Evolutionary conservation across 2,888 invertebrate genomes (phyloP).

Genomic region (Phragmatobia fuliginosa): DNA sequence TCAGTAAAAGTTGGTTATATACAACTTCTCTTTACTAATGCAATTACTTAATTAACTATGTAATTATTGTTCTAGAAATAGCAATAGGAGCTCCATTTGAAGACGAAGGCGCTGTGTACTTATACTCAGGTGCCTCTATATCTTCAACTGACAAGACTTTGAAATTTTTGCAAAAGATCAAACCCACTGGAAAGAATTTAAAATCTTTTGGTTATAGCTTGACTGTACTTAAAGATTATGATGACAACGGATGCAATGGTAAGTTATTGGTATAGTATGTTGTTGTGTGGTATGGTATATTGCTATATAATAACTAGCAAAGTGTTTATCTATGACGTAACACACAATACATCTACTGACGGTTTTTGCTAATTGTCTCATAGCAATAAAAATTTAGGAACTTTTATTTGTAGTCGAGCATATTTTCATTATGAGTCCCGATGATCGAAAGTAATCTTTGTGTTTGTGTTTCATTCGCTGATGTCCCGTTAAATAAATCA

Average conservation of each 20-base stretch:
- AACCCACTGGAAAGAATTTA: background rate
- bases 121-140: constrained; percentile 64
- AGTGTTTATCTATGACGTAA: background rate
- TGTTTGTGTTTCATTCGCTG: background rate
- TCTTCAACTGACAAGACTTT: constrained; percentile 21
- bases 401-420: background rate
- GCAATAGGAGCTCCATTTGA: constrained; percentile 73
- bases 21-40: background rate
- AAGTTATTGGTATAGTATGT: too few relatives aligned
- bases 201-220: constrained; percentile 63
- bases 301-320: background rate
- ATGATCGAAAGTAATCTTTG: background rate
- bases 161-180: constrained; percentile 44
- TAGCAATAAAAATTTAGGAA: background rate
- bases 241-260: constrained; percentile 70
- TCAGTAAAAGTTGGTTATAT: background rate
- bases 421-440: background rate
- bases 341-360: too few relatives aligned
- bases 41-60: too few relatives aligned
- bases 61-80: constrained; percentile 60
- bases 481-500: background rate
- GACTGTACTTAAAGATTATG: constrained; percentile 51
- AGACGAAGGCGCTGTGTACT: constrained; percentile 63
- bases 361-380: background rate
- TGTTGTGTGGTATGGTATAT: too few relatives aligned